Evolutionary conservation across 2,797 vertebrate genomes (phyloP).

Genomic region (Esox masquinongy): DNA sequence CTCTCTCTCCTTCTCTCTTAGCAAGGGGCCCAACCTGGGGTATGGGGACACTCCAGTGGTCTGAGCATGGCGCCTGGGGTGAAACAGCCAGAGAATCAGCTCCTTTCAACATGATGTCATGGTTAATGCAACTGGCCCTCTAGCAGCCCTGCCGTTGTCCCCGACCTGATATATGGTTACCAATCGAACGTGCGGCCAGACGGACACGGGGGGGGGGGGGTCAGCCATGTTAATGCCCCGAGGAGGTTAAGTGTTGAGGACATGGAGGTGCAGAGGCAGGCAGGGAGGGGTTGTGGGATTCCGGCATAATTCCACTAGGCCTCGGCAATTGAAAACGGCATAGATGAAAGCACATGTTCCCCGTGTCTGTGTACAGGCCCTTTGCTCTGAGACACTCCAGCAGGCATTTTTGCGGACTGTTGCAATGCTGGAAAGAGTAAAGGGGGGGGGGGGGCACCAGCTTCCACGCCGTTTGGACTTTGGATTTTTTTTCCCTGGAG

Average conservation of each 20-base stretch:
- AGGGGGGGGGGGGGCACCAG: background rate
- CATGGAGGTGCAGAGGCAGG: background rate
- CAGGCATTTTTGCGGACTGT: background rate
- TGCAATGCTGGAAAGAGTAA: background rate
- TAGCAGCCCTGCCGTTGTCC: background rate
- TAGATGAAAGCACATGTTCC: constrained; percentile 13
- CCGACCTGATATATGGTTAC: background rate
- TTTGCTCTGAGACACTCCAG: constrained; percentile 18
- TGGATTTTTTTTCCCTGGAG: constrained; percentile 18
- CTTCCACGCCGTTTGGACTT: constrained; percentile 3
- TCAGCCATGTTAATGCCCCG: background rate
- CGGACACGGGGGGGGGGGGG: background rate
- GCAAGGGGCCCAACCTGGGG: background rate
- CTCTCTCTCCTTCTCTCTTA: background rate
- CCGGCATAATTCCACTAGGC: background rate
- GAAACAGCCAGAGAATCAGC: background rate
- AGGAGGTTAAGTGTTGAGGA: background rate
- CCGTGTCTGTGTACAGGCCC: background rate
- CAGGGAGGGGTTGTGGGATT: background rate
- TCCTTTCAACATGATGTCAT: background rate
- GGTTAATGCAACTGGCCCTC: background rate
- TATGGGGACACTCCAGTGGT: background rate
- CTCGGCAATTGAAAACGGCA: constrained; percentile 30
- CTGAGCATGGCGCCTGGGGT: background rate
- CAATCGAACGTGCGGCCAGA: background rate